Conservation (phyloP, 2,797 vertebrate genomes). For the Sylvilagus floridanus region DNA sequence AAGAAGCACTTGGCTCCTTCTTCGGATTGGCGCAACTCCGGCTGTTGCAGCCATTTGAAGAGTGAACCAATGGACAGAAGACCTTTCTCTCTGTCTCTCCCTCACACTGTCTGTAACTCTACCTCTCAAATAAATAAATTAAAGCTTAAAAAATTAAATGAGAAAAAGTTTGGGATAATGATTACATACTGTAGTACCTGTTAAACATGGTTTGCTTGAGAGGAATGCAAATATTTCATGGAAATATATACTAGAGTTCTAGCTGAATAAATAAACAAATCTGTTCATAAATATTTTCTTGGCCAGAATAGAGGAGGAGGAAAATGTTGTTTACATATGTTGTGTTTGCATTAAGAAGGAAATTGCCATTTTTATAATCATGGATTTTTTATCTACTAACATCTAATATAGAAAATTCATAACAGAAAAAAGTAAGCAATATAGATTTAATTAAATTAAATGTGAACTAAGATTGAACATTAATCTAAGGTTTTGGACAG, state of each 20-base stretch:
- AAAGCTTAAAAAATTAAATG: neutral
- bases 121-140: neutral
- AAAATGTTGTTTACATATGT: neutral
- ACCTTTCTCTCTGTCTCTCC: no score
- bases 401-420: slow-evolving; percentile 34
- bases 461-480: neutral
- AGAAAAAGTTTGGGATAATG: neutral
- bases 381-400: neutral
- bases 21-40: no score
- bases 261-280: slow-evolving; percentile 9
- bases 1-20: no score
- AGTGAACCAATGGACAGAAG: no score
- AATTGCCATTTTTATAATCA: neutral
- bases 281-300: neutral
- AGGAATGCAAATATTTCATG: neutral
- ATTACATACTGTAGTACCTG: neutral
- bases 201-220: neutral
- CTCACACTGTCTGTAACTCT: no score
- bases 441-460: slow-evolving; percentile 39
- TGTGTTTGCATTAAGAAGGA: neutral
- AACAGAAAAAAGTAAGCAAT: neutral
- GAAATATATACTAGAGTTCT: slow-evolving; percentile 8
- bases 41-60: no score
- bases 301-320: neutral
- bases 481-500: neutral